Base-by-base conservation (phyloP, 2,113 vertebrate species). In the Vanacampus margaritifer region DNA sequence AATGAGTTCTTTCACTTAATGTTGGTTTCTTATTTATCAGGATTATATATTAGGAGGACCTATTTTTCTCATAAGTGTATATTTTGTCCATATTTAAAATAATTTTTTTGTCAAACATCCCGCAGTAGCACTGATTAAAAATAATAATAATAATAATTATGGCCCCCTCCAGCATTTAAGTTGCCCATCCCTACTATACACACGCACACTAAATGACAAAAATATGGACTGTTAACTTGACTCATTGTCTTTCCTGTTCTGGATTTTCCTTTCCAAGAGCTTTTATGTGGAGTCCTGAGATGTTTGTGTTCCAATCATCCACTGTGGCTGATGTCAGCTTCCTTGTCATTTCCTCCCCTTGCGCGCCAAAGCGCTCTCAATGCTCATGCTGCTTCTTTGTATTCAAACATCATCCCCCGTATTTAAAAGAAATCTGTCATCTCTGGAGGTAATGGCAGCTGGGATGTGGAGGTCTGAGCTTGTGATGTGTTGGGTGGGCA, bases 361-460 rank as follows among this genome's bases (percentile, higher is more conserved):
- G 69, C 76, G 53, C 78, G 69, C 61, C 63, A 16, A 32, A 63
- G 32, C 72, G 43, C 26, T 57, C 28, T 64, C 57, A 1, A 35
- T 43, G 53, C 35, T 64, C 53, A 2, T 24, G 61, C n/a, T 64
- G 50, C 66, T 69, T 63, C 24, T 79, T 65, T 76, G 73, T 73
- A 80, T 84, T 79, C 73, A 74, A 36, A 46, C 41, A 35, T 23
- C 64, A 71, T 71, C 59, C 73, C 54, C 57, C 76, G 72, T 75
- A 81, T 76, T 84, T 82, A 79, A 79, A 82, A 73, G 73, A 80
- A 82, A 79, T 84, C 82, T 73, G 76, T 64, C 35, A 16, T 84
- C 79, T 75, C 79, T 75, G 67, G 84, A 77, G 80, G 45, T 68
- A 75, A 60, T 32, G 68, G 67, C 76, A 77, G 65, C 69, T 32